Base-by-base conservation (phyloP, 2,888 invertebrate genomes). In the Endotricha flammealis region DNA sequence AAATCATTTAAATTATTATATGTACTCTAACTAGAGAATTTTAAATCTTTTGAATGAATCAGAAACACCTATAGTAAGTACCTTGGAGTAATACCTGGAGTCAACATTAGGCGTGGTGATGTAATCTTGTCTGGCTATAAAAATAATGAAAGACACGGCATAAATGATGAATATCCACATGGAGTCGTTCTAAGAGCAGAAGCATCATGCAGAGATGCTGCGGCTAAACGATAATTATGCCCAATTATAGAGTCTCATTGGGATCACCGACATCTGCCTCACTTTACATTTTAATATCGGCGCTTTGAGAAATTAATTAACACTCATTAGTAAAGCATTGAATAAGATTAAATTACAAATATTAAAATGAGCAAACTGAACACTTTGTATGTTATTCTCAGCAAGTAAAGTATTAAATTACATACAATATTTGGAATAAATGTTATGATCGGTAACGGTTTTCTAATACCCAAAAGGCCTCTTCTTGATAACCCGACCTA, bases 231-330 rank as follows among this genome's bases (percentile, higher is more conserved):
- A 57, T 60, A 64, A 72, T 68, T 69, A 62, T 55, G 52, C 31
- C 57, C 59, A 66, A 71, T 69, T 68, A 67, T 53, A 56, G 46
- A 40, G 48, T 57, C 50, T 53, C 49, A 50, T 59, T 48, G 53
- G 43, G 48, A 46, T 44, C 48, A 41, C 45, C 50, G 51, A 52
- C 53, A 58, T 58, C 51, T 53, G 48, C 46, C 44, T 39, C 41
- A 48, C 46, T 56, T 54, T 52, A 61, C 59, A 58, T 60, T 57
- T 57, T 51, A 48, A 57, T 54, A 48, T 56, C 48, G 59, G 64
- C 25, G 57, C 57, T 64, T 48, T 57, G 53, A 66, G 65, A 63
- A 66, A 60, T 64, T 65, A 67, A 74, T 73, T 66, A 64, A 58
- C 47, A 50, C 59, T 68, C 63, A 70, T 78, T 73, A 73, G 58